Percentiles rank a stretch among this genome's conserved stretches.
These are phyloP conservation scores for Chaetophractus vellerosus DNA, from an alignment of 2,797 vertebrate genomes.

Conservation along the genomic window DNA sequence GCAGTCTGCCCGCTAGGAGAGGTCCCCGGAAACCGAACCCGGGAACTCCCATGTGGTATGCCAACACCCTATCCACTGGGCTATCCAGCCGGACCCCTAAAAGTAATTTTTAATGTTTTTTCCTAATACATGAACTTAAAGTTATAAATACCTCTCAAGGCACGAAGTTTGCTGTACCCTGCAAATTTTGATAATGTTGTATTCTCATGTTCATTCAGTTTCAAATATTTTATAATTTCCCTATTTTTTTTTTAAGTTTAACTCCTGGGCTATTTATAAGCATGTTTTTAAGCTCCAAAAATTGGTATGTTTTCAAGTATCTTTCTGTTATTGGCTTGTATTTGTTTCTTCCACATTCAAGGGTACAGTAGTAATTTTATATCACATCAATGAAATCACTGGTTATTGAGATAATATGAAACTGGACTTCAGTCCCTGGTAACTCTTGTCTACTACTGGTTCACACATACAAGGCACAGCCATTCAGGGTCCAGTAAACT, in stretches of 20 bases:
- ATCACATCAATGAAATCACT: not conserved
- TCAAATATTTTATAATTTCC: not conserved
- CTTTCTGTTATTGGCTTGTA: not conserved
- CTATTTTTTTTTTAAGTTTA: not conserved
- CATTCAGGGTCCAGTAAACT: not conserved
- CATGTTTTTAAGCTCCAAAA: not conserved
- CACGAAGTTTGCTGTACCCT: not conserved
- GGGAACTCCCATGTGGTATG: too few relatives aligned
- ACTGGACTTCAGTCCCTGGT: not conserved
- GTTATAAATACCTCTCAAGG: not conserved
- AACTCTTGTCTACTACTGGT: not conserved
- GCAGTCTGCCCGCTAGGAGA: too few relatives aligned
- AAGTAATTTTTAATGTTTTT: not conserved
- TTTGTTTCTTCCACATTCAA: not conserved
- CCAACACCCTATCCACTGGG: too few relatives aligned
- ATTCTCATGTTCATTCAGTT: not conserved
- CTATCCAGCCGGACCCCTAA: too few relatives aligned
- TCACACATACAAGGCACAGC: not conserved
- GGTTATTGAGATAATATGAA: not conserved
- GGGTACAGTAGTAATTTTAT: not conserved
- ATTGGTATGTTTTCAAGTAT: not conserved
- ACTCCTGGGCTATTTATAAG: not conserved
- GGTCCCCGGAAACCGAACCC: too few relatives aligned
- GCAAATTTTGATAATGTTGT: not conserved
- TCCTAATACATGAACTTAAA: not conserved